Percentiles rank a stretch among this genome's conserved stretches.
Conservation (phyloP, 2,797 vertebrate species). For the Zenarchopterus dispar region DNA sequence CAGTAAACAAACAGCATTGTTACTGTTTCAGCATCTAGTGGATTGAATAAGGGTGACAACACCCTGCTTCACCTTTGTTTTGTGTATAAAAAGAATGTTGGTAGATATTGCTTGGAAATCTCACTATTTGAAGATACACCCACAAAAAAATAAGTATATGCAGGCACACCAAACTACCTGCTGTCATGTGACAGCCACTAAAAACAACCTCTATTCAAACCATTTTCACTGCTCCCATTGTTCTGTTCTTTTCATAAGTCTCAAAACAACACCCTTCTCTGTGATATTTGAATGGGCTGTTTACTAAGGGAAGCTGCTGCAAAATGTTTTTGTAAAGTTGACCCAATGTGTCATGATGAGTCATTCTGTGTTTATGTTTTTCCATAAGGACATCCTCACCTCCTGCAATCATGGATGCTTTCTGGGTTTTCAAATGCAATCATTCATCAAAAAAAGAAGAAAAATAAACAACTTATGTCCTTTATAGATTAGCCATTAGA, state of each 20-base stretch:
- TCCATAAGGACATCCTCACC: slow-evolving; percentile 36
- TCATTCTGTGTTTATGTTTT: slow-evolving; percentile 49
- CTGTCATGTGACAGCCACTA: slow-evolving; percentile 28
- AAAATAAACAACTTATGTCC: background rate
- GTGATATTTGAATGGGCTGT: slow-evolving; percentile 34
- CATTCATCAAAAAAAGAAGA: slow-evolving; percentile 1
- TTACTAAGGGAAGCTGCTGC: slow-evolving; percentile 33
- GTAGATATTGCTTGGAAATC: background rate
- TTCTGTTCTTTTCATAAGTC: slow-evolving; percentile 7
- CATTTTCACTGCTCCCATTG: slow-evolving; percentile 12
- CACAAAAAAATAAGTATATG: no score
- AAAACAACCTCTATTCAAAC: slow-evolving; percentile 22
- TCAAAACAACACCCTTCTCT: slow-evolving; percentile 28
- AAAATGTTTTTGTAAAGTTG: slow-evolving; percentile 46
- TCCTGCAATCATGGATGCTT: slow-evolving; percentile 21
- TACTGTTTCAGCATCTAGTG: background rate
- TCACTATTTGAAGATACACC: background rate
- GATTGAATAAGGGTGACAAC: background rate
- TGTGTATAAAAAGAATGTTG: slow-evolving; percentile 4
- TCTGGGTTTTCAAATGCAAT: slow-evolving; percentile 13
- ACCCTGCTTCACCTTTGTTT: background rate
- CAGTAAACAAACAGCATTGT: background rate
- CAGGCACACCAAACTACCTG: slow-evolving; percentile 21
- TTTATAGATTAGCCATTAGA: background rate
- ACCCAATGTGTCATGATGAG: slow-evolving; percentile 42